Evolutionary conservation across 2,797 vertebrate species (phyloP).

Genomic region (Hoplostethus mediterraneus): DNA sequence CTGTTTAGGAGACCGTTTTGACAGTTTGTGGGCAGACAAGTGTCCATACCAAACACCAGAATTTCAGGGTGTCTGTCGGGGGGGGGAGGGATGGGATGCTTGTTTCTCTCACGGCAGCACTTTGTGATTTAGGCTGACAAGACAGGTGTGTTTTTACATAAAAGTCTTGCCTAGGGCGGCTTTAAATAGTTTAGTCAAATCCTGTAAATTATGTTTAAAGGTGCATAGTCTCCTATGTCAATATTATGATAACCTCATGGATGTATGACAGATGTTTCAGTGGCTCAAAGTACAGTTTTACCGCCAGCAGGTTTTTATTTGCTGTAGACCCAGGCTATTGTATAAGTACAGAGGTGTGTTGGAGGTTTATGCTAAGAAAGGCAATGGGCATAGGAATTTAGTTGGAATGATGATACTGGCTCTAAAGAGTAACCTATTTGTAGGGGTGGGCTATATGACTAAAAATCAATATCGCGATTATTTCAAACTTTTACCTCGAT

Average conservation of each 20-base stretch:
- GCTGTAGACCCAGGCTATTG: not conserved
- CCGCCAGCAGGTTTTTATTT: not conserved
- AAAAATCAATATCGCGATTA: too few relatives aligned
- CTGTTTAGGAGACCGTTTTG: too few relatives aligned
- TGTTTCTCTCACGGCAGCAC: too few relatives aligned
- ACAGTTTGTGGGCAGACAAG: too few relatives aligned
- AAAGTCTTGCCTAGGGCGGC: too few relatives aligned
- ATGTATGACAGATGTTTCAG: not conserved
- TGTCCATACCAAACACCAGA: too few relatives aligned
- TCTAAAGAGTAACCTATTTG: constrained; percentile 8
- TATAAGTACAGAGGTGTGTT: not conserved
- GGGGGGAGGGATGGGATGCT: too few relatives aligned
- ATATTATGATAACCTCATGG: not conserved
- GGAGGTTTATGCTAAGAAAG: not conserved
- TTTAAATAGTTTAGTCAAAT: not conserved
- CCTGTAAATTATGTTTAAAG: not conserved
- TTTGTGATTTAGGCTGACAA: too few relatives aligned
- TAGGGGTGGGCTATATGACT: not conserved
- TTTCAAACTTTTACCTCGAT: too few relatives aligned
- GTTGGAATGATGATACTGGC: not conserved
- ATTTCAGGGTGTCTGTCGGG: too few relatives aligned
- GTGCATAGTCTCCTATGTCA: not conserved
- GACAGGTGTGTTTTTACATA: too few relatives aligned
- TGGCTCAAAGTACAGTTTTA: not conserved
- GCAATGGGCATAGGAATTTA: not conserved